Conservation (phyloP, 2,888 invertebrate genomes). For the Hirtodrosophila cameraria region DNA sequence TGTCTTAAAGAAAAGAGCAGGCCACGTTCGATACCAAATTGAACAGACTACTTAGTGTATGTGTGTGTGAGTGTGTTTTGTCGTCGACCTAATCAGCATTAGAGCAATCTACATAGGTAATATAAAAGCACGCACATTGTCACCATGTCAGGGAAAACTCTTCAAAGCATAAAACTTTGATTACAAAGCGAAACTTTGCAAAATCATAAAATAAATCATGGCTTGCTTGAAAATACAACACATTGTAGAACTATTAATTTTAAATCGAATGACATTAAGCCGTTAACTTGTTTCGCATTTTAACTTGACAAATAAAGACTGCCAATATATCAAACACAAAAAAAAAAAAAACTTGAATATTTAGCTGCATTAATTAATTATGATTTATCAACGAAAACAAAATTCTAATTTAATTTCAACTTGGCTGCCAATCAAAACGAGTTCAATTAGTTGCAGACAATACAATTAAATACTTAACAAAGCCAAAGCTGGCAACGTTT, state of each 20-base stretch:
- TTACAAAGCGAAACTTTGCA: slow-evolving; percentile 3
- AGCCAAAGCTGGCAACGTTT: slow-evolving; percentile 4
- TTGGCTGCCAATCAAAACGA: slow-evolving; percentile 46
- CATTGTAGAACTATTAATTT: not conserved
- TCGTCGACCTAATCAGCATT: slow-evolving; percentile 74
- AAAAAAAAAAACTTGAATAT: slow-evolving; percentile 21
- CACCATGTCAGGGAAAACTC: slow-evolving; percentile 16
- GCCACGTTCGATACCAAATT: slow-evolving; percentile 79
- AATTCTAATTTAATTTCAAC: slow-evolving; percentile 38
- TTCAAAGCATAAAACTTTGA: not conserved
- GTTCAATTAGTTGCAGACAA: slow-evolving; percentile 54
- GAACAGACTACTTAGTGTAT: slow-evolving; percentile 68
- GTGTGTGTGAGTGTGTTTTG: slow-evolving; percentile 31
- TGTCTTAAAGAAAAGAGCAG: slow-evolving; percentile 74
- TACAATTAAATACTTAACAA: slow-evolving; percentile 23
- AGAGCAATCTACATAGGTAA: slow-evolving; percentile 78
- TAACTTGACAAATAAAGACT: slow-evolving; percentile 14
- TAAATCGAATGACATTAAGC: not conserved
- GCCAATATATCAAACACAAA: slow-evolving; percentile 22
- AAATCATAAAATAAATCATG: no score
- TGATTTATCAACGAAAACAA: slow-evolving; percentile 41
- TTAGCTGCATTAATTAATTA: slow-evolving; percentile 46
- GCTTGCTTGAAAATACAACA: no score
- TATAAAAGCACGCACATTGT: slow-evolving; percentile 71
- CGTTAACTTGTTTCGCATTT: slow-evolving; percentile 20